Evolutionary conservation across 2,797 vertebrate species (phyloP).

Genomic region (Potorous gilbertii): DNA sequence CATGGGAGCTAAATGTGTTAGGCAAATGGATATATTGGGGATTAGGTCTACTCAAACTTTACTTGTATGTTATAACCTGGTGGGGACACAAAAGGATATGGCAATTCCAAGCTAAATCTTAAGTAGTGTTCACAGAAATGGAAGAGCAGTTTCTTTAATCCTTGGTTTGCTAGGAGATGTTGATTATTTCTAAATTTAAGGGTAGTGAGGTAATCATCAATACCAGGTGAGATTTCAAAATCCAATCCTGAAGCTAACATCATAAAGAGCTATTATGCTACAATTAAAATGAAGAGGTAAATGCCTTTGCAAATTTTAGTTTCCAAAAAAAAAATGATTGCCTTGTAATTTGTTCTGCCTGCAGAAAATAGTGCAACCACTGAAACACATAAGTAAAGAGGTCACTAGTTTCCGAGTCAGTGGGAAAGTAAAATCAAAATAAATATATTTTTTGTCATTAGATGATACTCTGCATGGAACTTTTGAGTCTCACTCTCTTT

Average conservation of each 20-base stretch:
- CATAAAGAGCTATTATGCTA: not conserved
- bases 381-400: constrained; percentile 3
- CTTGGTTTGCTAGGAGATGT: constrained; percentile 28
- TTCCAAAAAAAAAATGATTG: not conserved
- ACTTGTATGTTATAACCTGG: constrained; percentile 11
- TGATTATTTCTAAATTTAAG: constrained; percentile 48
- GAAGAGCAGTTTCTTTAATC: not conserved
- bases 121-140: constrained; percentile 33
- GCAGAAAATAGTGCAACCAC: not conserved
- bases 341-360: not conserved
- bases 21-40: constrained; percentile 48
- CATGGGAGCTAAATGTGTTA: constrained; percentile 35
- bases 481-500: constrained; percentile 3
- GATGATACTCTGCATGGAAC: not conserved
- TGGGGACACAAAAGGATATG: constrained; percentile 16
- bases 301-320: not conserved
- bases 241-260: not conserved
- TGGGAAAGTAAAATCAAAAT: not conserved
- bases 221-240: constrained; percentile 15
- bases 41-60: constrained; percentile 46
- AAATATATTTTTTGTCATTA: not conserved
- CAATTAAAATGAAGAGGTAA: not conserved
- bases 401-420: not conserved
- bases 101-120: constrained; percentile 44
- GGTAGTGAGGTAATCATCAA: constrained; percentile 5